Evolutionary conservation across 2,797 vertebrate genomes (phyloP).

Genomic region (Fistularia commersonii): DNA sequence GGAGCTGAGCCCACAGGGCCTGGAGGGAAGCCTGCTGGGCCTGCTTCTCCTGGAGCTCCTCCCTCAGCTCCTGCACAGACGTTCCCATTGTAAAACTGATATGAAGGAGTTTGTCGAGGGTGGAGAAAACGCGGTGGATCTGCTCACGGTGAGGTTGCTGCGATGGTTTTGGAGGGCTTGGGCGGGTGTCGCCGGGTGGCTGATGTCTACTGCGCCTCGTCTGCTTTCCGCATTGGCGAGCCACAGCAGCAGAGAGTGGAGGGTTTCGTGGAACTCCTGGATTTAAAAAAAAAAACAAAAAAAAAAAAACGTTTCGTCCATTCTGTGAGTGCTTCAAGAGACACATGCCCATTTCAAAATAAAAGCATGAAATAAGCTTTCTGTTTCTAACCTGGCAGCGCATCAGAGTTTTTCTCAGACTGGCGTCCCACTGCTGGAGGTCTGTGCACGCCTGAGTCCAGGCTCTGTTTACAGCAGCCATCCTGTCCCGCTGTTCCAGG

Average conservation of each 20-base stretch:
- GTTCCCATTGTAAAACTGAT: neutral
- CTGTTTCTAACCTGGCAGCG: constrained; percentile 79
- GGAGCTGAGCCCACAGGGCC: constrained; percentile 80
- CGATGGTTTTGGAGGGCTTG: constrained; percentile 60
- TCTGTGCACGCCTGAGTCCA: constrained; percentile 76
- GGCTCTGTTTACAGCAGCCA: constrained; percentile 72
- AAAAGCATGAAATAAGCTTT: too few relatives aligned
- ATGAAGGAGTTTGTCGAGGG: neutral
- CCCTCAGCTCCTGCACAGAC: constrained; percentile 76
- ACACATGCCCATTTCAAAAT: too few relatives aligned
- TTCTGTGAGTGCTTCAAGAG: too few relatives aligned
- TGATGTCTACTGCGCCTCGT: constrained; percentile 68
- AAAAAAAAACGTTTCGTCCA: too few relatives aligned
- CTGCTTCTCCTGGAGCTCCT: constrained; percentile 75
- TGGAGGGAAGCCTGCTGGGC: constrained; percentile 78
- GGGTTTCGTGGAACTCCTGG: constrained; percentile 86
- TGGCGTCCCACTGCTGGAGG: constrained; percentile 78
- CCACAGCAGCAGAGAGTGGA: constrained; percentile 87
- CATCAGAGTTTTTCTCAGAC: constrained; percentile 77
- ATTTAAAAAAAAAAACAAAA: neutral
- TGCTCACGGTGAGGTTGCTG: constrained; percentile 75
- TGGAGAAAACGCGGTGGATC: neutral
- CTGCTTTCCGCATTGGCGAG: constrained; percentile 81
- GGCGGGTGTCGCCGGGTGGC: constrained; percentile 54
- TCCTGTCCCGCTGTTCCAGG: constrained; percentile 69